These are phyloP conservation scores for Meiosimyza platycephala DNA, from an alignment of 2,888 invertebrate genomes.

Conservation along the genomic window DNA sequence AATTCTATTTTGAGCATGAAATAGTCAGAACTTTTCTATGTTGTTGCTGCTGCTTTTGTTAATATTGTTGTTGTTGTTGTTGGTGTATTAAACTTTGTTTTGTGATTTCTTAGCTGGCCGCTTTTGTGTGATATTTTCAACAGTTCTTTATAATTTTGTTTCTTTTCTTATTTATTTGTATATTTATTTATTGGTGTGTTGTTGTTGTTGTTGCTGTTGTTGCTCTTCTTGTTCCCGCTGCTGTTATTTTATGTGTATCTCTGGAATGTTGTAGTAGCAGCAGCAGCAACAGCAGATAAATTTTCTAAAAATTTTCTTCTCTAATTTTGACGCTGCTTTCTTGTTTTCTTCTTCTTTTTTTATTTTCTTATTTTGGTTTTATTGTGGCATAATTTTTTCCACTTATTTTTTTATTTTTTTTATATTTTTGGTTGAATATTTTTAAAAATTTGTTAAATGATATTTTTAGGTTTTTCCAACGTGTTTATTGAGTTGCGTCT, in stretches of 20 bases:
- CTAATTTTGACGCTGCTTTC: constrained; percentile 2
- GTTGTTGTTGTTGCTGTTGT: background rate
- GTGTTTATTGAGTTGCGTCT: no score
- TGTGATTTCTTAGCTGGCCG: constrained; percentile 6
- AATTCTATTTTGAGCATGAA: constrained; percentile 46
- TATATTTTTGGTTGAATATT: constrained; percentile 9
- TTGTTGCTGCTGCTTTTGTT: constrained; percentile 29
- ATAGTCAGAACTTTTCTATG: constrained; percentile 39
- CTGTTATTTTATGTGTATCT: constrained; percentile 61
- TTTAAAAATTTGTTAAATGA: background rate
- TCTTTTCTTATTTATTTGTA: constrained; percentile 20
- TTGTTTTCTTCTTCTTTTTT: constrained; percentile 11
- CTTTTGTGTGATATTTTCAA: constrained; percentile 10
- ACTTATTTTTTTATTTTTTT: constrained; percentile 10
- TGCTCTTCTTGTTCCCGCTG: constrained; percentile 9
- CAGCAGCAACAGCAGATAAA: background rate
- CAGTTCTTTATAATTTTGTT: background rate
- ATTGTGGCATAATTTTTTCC: constrained; percentile 10
- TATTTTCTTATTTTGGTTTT: constrained; percentile 1
- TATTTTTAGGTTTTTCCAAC: no score
- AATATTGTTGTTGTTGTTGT: constrained; percentile 45
- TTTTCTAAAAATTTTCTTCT: constrained; percentile 24
- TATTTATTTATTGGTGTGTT: constrained; percentile 30
- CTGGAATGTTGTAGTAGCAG: constrained; percentile 49
- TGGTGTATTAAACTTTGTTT: constrained; percentile 35